Evolutionary conservation across 2,797 vertebrate species (phyloP), one percentile per base, ranked within the genome.

Genomic region (Peromyscus melanophrys): DNA sequence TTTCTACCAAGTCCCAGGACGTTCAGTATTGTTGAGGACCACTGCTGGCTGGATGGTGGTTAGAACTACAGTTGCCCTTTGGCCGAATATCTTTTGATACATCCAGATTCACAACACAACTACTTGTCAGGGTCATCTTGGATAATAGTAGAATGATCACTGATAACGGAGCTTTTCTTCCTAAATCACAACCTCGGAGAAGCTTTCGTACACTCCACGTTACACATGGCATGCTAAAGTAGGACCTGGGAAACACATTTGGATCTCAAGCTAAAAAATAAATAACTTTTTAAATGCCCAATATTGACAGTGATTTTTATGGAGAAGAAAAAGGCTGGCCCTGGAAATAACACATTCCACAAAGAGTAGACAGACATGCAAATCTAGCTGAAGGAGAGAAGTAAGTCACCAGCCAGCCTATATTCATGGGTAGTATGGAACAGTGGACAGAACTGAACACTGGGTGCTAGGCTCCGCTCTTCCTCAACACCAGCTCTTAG

Each of bases 251-350:
- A 67, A 89, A 95, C 40, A 91, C 9, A 69, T 23, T 88, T 1
- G 23, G 25, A 29, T 83, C 10, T 91, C 52, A 88, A 92, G 40
- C 5, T 34, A 6, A 89, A 52, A 75, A 61, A 76, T 71, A 63
- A 17, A 46, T 83, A 85, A 67, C 4, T 34, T 89, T 77, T 67
- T 2, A 43, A 76, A 86, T 89, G 11, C 1, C 76, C 75, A 77
- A 92, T 95, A 87, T 3, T 91, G 78, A 87, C 75, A 67, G 63
- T 23, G 59, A 80, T 81, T 96, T 59, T 85, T 82, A 25, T 55
- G 21, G 29, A 92, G 29, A 82, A 89, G 57, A 52, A 49, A 96
- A 96, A 83, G 17, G 12, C 14, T 55, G 46, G 17, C 65, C 43
- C 84, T 76, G 71, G 86, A 95, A 83, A 89, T 65, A 52, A 40